Conservation (phyloP, 2,113 vertebrate genomes). For the Barbus barbus region DNA sequence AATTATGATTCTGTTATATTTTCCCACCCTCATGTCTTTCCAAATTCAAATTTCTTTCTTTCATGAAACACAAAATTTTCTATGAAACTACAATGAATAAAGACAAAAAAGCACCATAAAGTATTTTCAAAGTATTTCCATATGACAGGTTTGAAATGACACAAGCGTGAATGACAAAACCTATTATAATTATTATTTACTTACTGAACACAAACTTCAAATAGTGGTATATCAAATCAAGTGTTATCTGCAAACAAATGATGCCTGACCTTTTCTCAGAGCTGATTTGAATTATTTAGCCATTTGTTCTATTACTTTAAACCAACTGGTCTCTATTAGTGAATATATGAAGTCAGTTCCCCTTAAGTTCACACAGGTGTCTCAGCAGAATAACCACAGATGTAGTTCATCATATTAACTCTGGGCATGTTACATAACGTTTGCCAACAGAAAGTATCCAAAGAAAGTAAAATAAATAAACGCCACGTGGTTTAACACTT, state of each 20-base stretch:
- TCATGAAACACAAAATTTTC: not conserved
- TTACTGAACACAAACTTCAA: not conserved
- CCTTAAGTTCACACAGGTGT: too few species aligned
- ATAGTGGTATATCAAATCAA: too few species aligned
- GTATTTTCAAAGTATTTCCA: not conserved
- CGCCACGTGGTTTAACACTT: not conserved
- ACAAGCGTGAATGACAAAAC: not conserved
- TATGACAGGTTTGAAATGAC: not conserved
- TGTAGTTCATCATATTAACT: conserved; percentile 21
- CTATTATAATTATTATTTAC: not conserved
- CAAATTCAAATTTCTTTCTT: not conserved
- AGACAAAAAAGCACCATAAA: not conserved
- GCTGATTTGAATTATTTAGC: too few species aligned
- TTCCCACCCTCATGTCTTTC: not conserved
- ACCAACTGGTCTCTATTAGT: too few species aligned
- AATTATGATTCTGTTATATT: not conserved
- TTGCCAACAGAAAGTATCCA: not conserved
- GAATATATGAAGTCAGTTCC: too few species aligned
- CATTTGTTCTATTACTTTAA: too few species aligned
- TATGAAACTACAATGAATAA: not conserved
- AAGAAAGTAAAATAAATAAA: not conserved
- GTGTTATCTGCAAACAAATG: too few species aligned
- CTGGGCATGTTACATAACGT: not conserved
- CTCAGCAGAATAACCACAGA: too few species aligned
- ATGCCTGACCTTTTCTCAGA: too few species aligned